Evolutionary conservation across 2,888 invertebrate species (phyloP).

Genomic region (Hirtodrosophila trivittata): DNA sequence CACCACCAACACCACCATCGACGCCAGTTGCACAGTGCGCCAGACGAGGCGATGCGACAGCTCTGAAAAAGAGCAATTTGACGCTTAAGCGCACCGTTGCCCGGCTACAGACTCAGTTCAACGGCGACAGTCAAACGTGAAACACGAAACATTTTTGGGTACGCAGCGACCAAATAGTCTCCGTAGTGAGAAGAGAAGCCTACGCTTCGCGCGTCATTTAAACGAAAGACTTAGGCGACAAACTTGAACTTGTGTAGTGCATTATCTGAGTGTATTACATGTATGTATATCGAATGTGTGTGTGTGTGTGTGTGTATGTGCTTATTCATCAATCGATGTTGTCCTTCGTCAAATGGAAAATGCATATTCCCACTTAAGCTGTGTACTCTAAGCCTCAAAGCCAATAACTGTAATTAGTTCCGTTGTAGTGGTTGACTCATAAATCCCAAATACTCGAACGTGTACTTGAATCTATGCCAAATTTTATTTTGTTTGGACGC

Average conservation of each 20-base stretch:
- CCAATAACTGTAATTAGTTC: conserved; percentile 1
- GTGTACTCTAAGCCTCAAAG: background rate
- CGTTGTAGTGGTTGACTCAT: conserved; percentile 23
- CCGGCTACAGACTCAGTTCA: conserved; percentile 81
- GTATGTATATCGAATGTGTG: conserved; percentile 21
- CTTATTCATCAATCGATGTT: conserved; percentile 7
- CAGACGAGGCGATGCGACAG: conserved; percentile 13
- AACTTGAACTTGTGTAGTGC: conserved; percentile 79
- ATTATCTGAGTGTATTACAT: conserved; percentile 20
- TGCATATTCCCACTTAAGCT: conserved; percentile 5
- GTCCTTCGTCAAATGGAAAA: conserved; percentile 21
- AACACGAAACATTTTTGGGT: conserved; percentile 63
- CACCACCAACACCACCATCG: conserved; percentile 8
- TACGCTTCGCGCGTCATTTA: conserved; percentile 17
- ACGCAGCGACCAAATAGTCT: conserved; percentile 30
- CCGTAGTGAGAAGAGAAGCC: conserved; percentile 11
- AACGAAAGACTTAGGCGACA: conserved; percentile 74
- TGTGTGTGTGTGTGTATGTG: conserved; percentile 15
- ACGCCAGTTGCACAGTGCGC: conserved; percentile 23
- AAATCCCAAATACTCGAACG: conserved; percentile 4
- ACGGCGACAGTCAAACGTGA: conserved; percentile 80
- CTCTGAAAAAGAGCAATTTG: conserved; percentile 66
- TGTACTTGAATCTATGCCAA: conserved; percentile 25
- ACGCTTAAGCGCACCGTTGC: conserved; percentile 75
- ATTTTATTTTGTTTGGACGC: conserved; percentile 29